These are phyloP conservation scores for Galerucella pusilla DNA, from an alignment of 2,888 invertebrate species.

Conservation along the genomic window DNA sequence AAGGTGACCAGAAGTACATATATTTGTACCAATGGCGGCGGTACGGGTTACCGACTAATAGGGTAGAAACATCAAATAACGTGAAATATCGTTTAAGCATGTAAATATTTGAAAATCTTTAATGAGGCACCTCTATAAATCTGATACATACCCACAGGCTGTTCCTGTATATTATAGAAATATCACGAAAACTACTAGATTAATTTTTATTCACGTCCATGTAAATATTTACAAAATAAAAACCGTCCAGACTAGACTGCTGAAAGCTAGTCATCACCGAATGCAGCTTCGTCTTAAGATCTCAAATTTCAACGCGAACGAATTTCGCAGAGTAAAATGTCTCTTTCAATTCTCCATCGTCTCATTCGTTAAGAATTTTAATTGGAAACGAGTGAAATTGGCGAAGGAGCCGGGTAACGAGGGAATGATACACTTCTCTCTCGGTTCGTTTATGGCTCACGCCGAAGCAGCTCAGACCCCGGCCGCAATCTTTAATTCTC, in stretches of 20 bases:
- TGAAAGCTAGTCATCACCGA: not conserved
- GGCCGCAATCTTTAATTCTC: conserved; percentile 47
- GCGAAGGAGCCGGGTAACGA: conserved; percentile 24
- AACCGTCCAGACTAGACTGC: conserved; percentile 7
- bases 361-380: conserved; percentile 55
- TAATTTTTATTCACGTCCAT: no score
- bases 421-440: conserved; percentile 45
- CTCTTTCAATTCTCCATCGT: conserved; percentile 49
- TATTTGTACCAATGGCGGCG: no score
- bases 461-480: conserved; percentile 34
- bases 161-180: no score
- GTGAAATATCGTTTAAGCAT: no score
- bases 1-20: no score
- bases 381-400: conserved; percentile 53
- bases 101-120: no score
- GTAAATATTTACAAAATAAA: not conserved
- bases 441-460: conserved; percentile 46
- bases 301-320: conserved; percentile 22
- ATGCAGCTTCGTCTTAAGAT: conserved; percentile 7
- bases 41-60: no score
- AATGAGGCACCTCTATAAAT: no score
- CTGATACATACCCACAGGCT: no score
- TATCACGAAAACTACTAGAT: no score
- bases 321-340: conserved; percentile 24
- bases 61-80: no score